Evolutionary conservation across 2,888 invertebrate genomes (phyloP), one percentile per base, ranked within the genome.

Genomic region (Sesamia inferens): DNA sequence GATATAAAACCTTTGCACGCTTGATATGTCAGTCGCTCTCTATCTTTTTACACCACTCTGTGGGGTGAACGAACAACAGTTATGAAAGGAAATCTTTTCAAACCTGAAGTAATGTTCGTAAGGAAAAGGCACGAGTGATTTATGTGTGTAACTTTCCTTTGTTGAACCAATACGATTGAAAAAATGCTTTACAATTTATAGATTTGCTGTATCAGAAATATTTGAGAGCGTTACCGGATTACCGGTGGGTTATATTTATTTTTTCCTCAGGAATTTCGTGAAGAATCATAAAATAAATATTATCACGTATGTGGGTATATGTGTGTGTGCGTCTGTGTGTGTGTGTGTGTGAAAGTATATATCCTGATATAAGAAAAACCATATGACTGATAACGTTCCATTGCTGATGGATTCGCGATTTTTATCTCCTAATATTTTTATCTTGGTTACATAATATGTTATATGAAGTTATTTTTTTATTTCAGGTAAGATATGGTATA

Each of bases 41-140:
- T 79, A 63, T 48, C 19, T 59, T n/a, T 51, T 59, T 67, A 42
- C 54, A 39, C 31, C 24, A 74, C 58, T 79, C 66, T 67, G 42
- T 58, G 63, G 57, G 57, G 91, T 89, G 88, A 87, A 85, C 87
- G 88, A 90, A 91, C 89, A 91, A 93, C 89, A 90, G 90, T 91
- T 91, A 90, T 90, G 91, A 93, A 91, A 87, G 89, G 90, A 92
- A 91, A 82, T 92, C 91, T 92, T 93, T 93, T 91, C 91, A 91
- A 89, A 90, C 88, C 88, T 83, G 71, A 88, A 90, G 88, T 87
- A 89, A 89, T 89, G 88, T 91, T 92, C 88, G 87, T 88, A 89
- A 90, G 91, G 90, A 90, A 93, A 93, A 92, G 89, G 90, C 89
- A 90, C 84, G 84, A 87, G 88, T 92, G 93, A 93, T 94, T 93